phyloP scores from a whole-genome alignment of 2,797 vertebrate species.

The Poeciliopsis infans region DNA sequence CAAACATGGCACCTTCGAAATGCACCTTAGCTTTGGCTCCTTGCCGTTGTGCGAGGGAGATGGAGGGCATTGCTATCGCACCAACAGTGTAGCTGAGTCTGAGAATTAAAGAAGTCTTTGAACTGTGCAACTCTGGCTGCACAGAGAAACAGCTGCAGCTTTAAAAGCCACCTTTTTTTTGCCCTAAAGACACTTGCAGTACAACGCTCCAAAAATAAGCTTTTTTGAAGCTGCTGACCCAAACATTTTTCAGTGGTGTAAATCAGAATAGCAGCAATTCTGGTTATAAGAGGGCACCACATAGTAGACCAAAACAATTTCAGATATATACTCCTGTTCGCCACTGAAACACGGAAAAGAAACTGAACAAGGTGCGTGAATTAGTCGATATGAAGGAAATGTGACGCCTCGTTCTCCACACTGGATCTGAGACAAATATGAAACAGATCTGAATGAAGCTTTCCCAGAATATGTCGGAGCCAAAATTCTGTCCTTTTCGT shows the following conservation, averaged over 20 bases:
- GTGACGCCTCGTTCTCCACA: slow-evolving; percentile 26
- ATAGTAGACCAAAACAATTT: slow-evolving; percentile 26
- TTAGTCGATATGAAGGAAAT: slow-evolving; percentile 23
- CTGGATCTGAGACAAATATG: slow-evolving; percentile 44
- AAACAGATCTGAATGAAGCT: slow-evolving; percentile 45
- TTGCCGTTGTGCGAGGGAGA: slow-evolving; percentile 30
- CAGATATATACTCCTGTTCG: slow-evolving; percentile 1
- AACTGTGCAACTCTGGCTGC: slow-evolving; percentile 63
- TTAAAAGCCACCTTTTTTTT: slow-evolving; percentile 48
- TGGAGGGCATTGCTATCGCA: slow-evolving; percentile 31
- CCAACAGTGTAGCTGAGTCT: slow-evolving; percentile 54
- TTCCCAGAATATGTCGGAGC: slow-evolving; percentile 25
- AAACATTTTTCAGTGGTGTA: slow-evolving; percentile 57
- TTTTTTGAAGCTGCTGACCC: slow-evolving; percentile 58
- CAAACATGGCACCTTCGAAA: slow-evolving; percentile 23
- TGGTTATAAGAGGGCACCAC: slow-evolving; percentile 37
- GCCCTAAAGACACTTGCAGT: slow-evolving; percentile 47
- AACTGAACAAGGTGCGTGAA: slow-evolving; percentile 18
- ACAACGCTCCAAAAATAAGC: slow-evolving; percentile 9
- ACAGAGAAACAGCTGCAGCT: slow-evolving; percentile 53
- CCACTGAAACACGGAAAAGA: background rate
- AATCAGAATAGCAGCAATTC: slow-evolving; percentile 47
- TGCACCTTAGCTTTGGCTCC: slow-evolving; percentile 27
- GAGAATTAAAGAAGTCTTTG: slow-evolving; percentile 64
- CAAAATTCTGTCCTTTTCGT: slow-evolving; percentile 29